Percentiles rank a stretch among this genome's conserved stretches.
Conservation (phyloP, 2,888 invertebrate genomes). For the Thalpophila matura region DNA sequence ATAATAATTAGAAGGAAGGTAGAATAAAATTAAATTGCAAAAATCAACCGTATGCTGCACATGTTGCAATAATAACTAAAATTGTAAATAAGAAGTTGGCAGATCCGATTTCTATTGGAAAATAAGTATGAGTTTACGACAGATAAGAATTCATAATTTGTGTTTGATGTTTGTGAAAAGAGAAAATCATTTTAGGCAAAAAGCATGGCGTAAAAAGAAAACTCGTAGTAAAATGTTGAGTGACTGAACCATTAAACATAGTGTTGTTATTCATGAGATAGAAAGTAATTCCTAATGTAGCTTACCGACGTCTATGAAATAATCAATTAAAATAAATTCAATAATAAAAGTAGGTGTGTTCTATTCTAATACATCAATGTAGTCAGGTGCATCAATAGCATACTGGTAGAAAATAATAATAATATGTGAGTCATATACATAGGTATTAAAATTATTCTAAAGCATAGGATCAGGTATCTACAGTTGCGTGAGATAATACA, state of each 20-base stretch:
- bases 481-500: slow-evolving; percentile 72
- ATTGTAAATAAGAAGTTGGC: slow-evolving; percentile 66
- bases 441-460: slow-evolving; percentile 66
- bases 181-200: slow-evolving; percentile 79
- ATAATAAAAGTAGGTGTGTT: slow-evolving; percentile 48
- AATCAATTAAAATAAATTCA: slow-evolving; percentile 30
- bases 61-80: slow-evolving; percentile 60
- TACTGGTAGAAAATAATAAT: slow-evolving; percentile 62
- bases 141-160: slow-evolving; percentile 64
- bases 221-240: slow-evolving; percentile 29
- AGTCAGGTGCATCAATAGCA: slow-evolving; percentile 68
- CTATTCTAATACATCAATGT: slow-evolving; percentile 60
- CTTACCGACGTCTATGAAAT: slow-evolving; percentile 26
- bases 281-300: slow-evolving; percentile 21
- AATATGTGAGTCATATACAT: slow-evolving; percentile 59
- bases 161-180: slow-evolving; percentile 90
- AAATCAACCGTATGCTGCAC: slow-evolving; percentile 40
- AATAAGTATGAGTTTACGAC: slow-evolving; percentile 62
- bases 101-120: slow-evolving; percentile 68
- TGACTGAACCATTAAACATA: slow-evolving; percentile 35
- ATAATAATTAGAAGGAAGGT: slow-evolving; percentile 47
- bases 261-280: slow-evolving; percentile 40
- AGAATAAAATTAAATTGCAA: slow-evolving; percentile 53
- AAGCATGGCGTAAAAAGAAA: slow-evolving; percentile 66
- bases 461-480: slow-evolving; percentile 74